Evolutionary conservation across 2,888 invertebrate genomes (phyloP).

Genomic region (Sepiola atlantica): DNA sequence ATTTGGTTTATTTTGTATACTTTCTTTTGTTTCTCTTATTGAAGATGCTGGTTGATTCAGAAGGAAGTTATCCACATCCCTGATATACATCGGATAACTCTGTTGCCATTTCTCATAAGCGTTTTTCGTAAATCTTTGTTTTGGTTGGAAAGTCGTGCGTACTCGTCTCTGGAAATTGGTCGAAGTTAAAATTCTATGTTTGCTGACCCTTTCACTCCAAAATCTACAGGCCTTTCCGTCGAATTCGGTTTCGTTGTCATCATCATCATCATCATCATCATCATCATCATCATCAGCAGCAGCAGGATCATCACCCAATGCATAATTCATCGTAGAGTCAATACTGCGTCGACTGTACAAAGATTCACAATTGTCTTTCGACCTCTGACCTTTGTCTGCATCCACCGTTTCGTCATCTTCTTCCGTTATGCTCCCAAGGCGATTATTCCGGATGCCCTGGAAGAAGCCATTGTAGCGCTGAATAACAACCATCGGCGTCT

Average conservation of each 20-base stretch:
- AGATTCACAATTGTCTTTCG: neutral
- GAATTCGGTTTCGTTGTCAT: neutral
- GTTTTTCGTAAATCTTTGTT: neutral
- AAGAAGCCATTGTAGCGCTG: neutral
- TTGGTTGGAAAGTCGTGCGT: neutral
- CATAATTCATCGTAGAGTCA: neutral
- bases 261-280: too few relatives aligned
- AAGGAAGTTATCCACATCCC: neutral
- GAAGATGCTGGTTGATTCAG: neutral
- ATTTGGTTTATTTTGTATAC: neutral
- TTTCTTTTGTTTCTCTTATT: neutral
- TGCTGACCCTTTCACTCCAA: neutral
- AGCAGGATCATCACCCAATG: neutral
- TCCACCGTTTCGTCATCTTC: neutral
- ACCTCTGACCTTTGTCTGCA: neutral
- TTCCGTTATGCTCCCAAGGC: neutral
- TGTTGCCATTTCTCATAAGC: neutral
- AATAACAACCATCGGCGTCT: conserved; percentile 16
- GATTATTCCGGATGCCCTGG: neutral
- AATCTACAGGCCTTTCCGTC: neutral
- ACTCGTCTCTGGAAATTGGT: neutral
- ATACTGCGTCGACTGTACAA: neutral
- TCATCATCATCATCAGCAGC: too few relatives aligned
- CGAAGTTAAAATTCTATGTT: neutral
- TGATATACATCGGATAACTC: neutral